phyloP scores from a whole-genome alignment of 2,113 vertebrate genomes.

The Lucifuga dentata region DNA sequence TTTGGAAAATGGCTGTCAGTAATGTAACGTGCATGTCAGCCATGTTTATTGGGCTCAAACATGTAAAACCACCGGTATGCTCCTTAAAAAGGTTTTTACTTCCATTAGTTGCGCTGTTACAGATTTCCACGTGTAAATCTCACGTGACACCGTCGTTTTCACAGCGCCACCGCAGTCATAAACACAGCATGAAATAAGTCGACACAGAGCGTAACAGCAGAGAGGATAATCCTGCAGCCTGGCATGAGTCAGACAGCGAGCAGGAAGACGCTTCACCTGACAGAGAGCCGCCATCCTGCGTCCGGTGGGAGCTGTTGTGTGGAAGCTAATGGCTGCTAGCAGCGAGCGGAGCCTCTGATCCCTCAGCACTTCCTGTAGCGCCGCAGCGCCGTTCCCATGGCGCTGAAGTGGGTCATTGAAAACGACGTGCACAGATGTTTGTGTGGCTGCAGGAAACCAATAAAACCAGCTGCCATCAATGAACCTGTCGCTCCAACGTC shows the following conservation, averaged over 20 bases:
- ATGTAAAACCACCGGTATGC: too few relatives aligned
- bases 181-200: slow-evolving; percentile 13
- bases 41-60: too few relatives aligned
- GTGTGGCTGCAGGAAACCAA: slow-evolving; percentile 61
- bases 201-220: slow-evolving; percentile 8
- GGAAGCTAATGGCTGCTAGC: slow-evolving; percentile 21
- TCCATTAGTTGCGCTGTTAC: slow-evolving; percentile 1
- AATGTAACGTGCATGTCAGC: too few relatives aligned
- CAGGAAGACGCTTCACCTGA: slow-evolving; percentile 8
- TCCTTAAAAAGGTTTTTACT: slow-evolving; percentile 20
- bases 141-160: not conserved
- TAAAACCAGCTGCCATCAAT: slow-evolving; percentile 65
- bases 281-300: slow-evolving; percentile 7
- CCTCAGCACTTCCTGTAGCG: slow-evolving; percentile 41
- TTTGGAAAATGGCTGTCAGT: too few relatives aligned
- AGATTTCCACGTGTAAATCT: not conserved
- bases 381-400: slow-evolving; percentile 10
- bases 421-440: slow-evolving; percentile 73
- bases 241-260: slow-evolving; percentile 27
- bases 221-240: slow-evolving; percentile 5
- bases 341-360: slow-evolving; percentile 26
- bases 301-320: slow-evolving; percentile 38
- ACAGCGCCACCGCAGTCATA: slow-evolving; percentile 1
- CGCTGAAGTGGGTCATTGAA: slow-evolving; percentile 62
- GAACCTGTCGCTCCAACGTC: slow-evolving; percentile 53